Percentiles rank a stretch among this genome's conserved stretches.
These are phyloP conservation scores for Lasioglossum figueresi DNA, from an alignment of 2,888 invertebrate genomes.

Conservation along the genomic window DNA sequence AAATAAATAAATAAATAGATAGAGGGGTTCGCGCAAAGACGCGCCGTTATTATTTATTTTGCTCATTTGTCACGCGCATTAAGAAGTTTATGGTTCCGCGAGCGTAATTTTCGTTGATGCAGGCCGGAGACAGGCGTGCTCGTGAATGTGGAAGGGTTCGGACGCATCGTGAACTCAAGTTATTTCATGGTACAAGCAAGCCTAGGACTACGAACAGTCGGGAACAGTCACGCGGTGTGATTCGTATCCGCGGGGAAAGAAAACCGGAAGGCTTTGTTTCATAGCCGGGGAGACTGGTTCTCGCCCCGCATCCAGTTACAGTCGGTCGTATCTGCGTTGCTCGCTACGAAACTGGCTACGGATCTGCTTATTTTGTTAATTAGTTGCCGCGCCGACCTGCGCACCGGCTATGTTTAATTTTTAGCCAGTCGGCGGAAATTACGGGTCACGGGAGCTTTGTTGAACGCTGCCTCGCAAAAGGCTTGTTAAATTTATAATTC, in stretches of 20 bases:
- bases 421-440: not conserved
- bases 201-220: constrained; percentile 52
- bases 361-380: constrained; percentile 10
- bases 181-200: constrained; percentile 69
- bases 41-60: not conserved
- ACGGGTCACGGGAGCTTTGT: constrained; percentile 4
- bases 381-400: not conserved
- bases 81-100: not conserved
- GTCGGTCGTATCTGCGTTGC: not conserved
- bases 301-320: constrained; percentile 1
- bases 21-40: not conserved
- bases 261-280: constrained; percentile 64
- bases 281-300: constrained; percentile 1
- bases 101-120: not conserved
- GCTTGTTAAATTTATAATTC: constrained; percentile 9
- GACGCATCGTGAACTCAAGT: not conserved
- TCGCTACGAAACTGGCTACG: not conserved
- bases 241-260: constrained; percentile 54
- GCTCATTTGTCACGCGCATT: not conserved
- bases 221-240: constrained; percentile 68
- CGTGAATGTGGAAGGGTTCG: not conserved
- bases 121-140: not conserved
- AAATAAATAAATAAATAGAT: too few relatives aligned
- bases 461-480: not conserved
- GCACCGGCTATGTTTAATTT: constrained; percentile 10